Evolutionary conservation across 2,113 vertebrate species (phyloP).

Genomic region (Campylomormyrus numenius): DNA sequence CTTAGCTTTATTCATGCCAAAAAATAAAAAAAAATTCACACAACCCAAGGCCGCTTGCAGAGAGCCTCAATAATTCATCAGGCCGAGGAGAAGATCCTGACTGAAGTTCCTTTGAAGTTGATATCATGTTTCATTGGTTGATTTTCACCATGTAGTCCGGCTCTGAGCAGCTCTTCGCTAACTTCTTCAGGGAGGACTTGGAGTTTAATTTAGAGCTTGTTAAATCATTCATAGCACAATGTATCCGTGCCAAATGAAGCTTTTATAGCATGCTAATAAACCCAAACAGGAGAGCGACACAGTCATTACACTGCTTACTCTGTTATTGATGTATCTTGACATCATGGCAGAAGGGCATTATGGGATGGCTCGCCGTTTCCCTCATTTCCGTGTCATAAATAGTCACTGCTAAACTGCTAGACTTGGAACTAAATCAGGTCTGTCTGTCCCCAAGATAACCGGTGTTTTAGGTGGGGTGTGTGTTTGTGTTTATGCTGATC

Average conservation of each 20-base stretch:
- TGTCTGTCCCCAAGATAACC: not conserved
- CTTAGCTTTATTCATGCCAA: constrained; percentile 60
- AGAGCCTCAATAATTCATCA: constrained; percentile 69
- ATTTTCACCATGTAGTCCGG: constrained; percentile 33
- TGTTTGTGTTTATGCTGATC: not conserved
- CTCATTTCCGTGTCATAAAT: not conserved
- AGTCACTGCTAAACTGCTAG: not conserved
- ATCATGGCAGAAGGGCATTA: constrained; percentile 18
- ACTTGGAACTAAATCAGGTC: not conserved
- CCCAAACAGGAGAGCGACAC: constrained; percentile 23
- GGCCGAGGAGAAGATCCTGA: constrained; percentile 64
- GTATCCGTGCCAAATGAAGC: constrained; percentile 52
- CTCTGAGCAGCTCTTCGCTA: constrained; percentile 35
- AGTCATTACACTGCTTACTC: constrained; percentile 29
- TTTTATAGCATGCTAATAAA: constrained; percentile 50
- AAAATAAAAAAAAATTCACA: constrained; percentile 35
- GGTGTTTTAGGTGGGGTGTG: not conserved
- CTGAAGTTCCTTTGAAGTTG: constrained; percentile 70
- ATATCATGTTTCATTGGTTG: constrained; percentile 59
- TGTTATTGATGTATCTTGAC: constrained; percentile 36
- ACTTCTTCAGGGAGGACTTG: constrained; percentile 30
- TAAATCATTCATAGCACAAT: constrained; percentile 58
- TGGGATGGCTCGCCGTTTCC: not conserved
- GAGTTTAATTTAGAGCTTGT: constrained; percentile 51
- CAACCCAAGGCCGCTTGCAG: constrained; percentile 59